These are phyloP conservation scores for Palloptera scutellata DNA, from an alignment of 2,888 invertebrate genomes.

Conservation along the genomic window DNA sequence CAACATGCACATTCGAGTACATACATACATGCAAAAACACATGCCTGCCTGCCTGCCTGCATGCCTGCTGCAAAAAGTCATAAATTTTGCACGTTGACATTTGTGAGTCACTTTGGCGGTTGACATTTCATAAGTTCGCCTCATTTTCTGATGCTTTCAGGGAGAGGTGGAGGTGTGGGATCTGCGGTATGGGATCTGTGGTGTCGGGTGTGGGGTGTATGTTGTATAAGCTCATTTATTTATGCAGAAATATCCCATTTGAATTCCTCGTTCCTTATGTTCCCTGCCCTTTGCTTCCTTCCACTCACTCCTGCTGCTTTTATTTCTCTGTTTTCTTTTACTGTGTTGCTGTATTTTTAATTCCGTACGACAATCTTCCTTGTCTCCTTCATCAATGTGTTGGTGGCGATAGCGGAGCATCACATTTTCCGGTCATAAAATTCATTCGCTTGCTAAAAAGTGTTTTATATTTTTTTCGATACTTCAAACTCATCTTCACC, in stretches of 20 bases:
- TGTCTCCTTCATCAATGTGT: background rate
- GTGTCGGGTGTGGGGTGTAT: too few species aligned
- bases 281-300: background rate
- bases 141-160: background rate
- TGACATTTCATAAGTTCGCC: constrained; percentile 14
- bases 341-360: background rate
- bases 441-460: constrained; percentile 1
- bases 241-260: background rate
- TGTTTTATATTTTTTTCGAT: too few species aligned
- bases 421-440: constrained; percentile 28
- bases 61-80: constrained; percentile 22
- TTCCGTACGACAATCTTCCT: background rate
- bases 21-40: background rate
- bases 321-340: constrained; percentile 1
- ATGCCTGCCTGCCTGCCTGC: background rate
- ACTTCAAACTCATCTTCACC: too few species aligned
- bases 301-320: background rate
- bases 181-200: too few species aligned
- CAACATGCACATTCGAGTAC: constrained; percentile 12
- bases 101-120: constrained; percentile 35
- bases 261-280: constrained; percentile 2
- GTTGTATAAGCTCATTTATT: background rate
- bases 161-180: too few species aligned
- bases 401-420: background rate
- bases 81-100: constrained; percentile 35